Base-by-base conservation (phyloP, 2,888 invertebrate genomes). In the Miltochrista miniata region DNA sequence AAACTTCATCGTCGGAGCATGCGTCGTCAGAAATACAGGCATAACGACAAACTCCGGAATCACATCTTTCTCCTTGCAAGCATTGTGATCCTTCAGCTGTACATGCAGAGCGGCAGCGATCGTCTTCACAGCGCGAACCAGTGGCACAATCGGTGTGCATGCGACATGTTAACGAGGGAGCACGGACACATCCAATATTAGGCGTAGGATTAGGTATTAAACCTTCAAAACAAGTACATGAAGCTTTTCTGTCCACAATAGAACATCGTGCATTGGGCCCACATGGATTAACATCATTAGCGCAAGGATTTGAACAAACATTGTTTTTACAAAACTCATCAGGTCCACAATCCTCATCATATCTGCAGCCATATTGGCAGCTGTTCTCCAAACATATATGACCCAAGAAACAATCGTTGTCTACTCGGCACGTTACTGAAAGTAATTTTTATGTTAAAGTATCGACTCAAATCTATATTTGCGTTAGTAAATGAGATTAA, bases 351-450 rank as follows among this genome's bases (percentile, higher is more conserved):
- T 98, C 98, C 67, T 96, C 97, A 72, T 97, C 96, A 13, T 94
- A 93, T 61, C 96, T 95, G 76, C 98, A 98, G 35, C 98, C 98
- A 64, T 95, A 95, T 52, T 96, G 93, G 74, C 98, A 98, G 87
- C 96, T 96, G 72, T 96, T 97, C 72, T 95, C 94, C 50, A 97
- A 85, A 74, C 98, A 98, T 61, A 98, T 96, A 72, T 98, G 97
- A 0, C 97, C 97, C 52, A 97, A 91, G 93, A 98, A 97, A 72
- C 98, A 98, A 72, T 98, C 98, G 72, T 97, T 97, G 78, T 98
- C 97, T 1, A 97, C 95, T 42, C 97, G 94, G 75, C 98, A 98
- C 2, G 97, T 98, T 51, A 98, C 94, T 94, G 81, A 50, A 73
- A 90, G 70, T 34, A 52, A 51, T 34, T 15, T 45, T 10, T 38